Percentiles rank a stretch among this genome's conserved stretches.
Conservation (phyloP, 92 coral and sea anemone genomes). For the Actinostola sp. region DNA sequence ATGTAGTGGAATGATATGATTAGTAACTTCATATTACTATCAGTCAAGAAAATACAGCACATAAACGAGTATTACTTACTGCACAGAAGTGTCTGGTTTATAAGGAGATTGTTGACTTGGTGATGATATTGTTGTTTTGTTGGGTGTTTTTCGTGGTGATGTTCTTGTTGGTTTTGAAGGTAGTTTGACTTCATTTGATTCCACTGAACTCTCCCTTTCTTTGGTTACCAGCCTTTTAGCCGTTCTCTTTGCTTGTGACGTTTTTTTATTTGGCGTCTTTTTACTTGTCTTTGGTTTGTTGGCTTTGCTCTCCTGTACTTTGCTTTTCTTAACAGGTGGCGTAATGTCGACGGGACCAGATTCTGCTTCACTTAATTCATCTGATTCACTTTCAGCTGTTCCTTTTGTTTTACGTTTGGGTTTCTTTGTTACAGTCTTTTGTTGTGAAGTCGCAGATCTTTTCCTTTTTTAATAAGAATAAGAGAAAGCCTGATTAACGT, state of each 20-base stretch:
- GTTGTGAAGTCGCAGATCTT: constrained; percentile 13
- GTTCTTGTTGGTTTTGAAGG: constrained; percentile 3
- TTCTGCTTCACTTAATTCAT: constrained; percentile 11
- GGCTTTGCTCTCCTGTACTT: not conserved
- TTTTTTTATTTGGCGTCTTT: not conserved
- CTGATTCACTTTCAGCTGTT: constrained; percentile 15
- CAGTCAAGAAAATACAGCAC: not conserved
- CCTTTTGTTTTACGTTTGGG: constrained; percentile 20
- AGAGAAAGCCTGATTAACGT: no score
- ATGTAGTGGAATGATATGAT: no score
- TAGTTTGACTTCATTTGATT: not conserved
- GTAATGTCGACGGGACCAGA: not conserved
- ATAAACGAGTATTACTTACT: no score
- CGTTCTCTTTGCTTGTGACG: no score
- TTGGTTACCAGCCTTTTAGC: not conserved
- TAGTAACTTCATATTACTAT: no score
- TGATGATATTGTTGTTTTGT: not conserved
- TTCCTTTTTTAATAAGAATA: constrained; percentile 20
- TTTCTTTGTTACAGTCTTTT: constrained; percentile 17
- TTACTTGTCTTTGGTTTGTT: not conserved
- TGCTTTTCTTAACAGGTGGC: not conserved
- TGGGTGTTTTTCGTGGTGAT: constrained; percentile 1
- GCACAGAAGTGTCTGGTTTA: not conserved
- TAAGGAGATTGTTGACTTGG: constrained; percentile 18
- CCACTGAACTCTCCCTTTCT: not conserved